phyloP scores from a whole-genome alignment of 30 jellyfish, hydroid and myxozoan genomes.

The Rhopilema esculentum region DNA sequence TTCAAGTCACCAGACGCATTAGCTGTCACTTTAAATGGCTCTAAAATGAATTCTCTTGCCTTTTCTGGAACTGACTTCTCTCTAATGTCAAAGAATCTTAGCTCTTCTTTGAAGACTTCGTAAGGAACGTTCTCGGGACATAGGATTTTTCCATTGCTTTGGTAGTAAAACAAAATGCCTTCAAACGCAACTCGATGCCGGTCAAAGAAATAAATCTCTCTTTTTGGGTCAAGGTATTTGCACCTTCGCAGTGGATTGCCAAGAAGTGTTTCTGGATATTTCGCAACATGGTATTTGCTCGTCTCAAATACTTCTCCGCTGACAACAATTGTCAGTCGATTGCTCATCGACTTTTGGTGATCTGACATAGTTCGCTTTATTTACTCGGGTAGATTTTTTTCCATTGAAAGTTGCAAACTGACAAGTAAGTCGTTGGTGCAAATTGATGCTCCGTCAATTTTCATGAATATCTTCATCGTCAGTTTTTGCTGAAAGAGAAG shows the following conservation, averaged over 20 bases:
- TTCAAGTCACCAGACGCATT: slow-evolving; percentile 10
- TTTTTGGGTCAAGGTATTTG: slow-evolving; percentile 52
- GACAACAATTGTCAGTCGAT: slow-evolving; percentile 69
- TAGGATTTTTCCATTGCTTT: slow-evolving; percentile 72
- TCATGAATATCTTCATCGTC: too few relatives aligned
- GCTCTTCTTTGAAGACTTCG: slow-evolving; percentile 85
- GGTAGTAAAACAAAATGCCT: slow-evolving; percentile 76
- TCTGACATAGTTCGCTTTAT: neutral
- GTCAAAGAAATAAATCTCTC: slow-evolving; percentile 67
- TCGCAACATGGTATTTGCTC: slow-evolving; percentile 52
- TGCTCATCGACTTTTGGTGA: neutral
- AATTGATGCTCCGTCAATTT: too few relatives aligned
- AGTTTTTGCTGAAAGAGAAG: too few relatives aligned
- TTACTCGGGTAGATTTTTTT: too few relatives aligned
- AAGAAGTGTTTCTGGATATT: slow-evolving; percentile 77
- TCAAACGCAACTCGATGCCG: slow-evolving; percentile 91
- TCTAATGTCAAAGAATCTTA: slow-evolving; percentile 74
- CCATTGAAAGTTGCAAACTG: too few relatives aligned
- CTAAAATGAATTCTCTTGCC: slow-evolving; percentile 68
- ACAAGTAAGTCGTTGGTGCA: too few relatives aligned
- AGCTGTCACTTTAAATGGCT: slow-evolving; percentile 1
- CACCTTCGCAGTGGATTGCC: slow-evolving; percentile 79
- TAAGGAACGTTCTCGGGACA: slow-evolving; percentile 94
- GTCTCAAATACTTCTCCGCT: slow-evolving; percentile 75
- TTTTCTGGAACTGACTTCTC: slow-evolving; percentile 52